Conservation (phyloP, 2,797 vertebrate species). For the Rhabdomys pumilio region DNA sequence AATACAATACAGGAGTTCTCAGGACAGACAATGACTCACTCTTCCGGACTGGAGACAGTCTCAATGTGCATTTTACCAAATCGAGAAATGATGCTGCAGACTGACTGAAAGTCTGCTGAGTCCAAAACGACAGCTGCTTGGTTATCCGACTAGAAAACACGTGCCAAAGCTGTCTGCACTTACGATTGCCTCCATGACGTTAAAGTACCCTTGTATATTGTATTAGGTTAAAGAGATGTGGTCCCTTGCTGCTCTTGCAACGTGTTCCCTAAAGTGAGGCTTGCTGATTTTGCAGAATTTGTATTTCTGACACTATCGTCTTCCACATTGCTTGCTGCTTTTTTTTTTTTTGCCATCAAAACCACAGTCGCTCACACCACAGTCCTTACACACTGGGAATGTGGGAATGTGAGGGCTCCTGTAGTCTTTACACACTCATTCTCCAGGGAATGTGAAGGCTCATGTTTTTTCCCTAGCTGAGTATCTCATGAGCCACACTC, state of each 20-base stretch:
- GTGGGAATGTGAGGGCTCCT: neutral
- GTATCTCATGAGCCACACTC: neutral
- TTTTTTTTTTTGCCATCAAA: neutral
- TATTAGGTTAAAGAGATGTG: neutral
- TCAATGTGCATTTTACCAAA: neutral
- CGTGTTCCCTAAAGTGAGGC: neutral
- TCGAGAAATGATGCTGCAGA: neutral
- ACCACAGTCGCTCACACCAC: neutral
- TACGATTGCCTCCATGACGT: neutral
- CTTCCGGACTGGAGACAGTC: neutral
- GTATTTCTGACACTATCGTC: neutral
- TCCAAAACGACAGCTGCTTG: neutral
- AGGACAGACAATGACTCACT: neutral
- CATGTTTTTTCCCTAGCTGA: neutral
- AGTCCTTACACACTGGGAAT: neutral
- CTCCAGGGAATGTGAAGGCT: neutral
- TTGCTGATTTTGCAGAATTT: neutral
- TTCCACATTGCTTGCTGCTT: neutral
- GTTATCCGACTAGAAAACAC: neutral
- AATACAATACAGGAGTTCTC: neutral
- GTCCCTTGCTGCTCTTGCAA: neutral
- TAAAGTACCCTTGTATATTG: neutral
- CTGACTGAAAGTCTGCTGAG: conserved; percentile 14
- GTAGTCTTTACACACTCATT: neutral
- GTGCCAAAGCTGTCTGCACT: neutral